Percentiles rank a stretch among this genome's conserved stretches.
phyloP scores from a whole-genome alignment of 2,888 invertebrate genomes.

The Ophraella communa region DNA sequence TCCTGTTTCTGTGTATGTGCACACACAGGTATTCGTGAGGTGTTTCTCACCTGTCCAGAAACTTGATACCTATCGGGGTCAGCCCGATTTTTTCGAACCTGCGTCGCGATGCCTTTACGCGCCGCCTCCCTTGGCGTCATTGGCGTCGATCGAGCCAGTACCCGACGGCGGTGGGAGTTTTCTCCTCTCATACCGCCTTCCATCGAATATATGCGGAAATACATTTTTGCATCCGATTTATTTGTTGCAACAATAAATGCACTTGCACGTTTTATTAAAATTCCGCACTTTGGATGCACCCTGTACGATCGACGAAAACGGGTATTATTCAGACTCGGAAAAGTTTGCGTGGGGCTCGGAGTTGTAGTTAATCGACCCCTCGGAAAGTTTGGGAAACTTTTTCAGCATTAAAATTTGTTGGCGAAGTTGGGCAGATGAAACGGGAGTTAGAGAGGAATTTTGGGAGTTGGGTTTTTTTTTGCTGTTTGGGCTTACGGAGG shows the following conservation, averaged over 20 bases:
- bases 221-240: constrained; percentile 37
- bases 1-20: constrained; percentile 18
- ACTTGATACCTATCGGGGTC: constrained; percentile 43
- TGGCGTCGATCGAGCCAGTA: constrained; percentile 56
- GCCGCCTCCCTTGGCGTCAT: constrained; percentile 56
- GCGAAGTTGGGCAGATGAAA: constrained; percentile 57
- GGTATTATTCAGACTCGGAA: constrained; percentile 50
- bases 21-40: constrained; percentile 40
- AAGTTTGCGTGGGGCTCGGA: constrained; percentile 57
- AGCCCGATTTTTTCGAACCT: constrained; percentile 49
- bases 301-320: constrained; percentile 23
- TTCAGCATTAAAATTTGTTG: constrained; percentile 60
- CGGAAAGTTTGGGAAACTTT: constrained; percentile 60
- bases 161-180: constrained; percentile 44
- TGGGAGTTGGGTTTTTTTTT: constrained; percentile 29
- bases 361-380: constrained; percentile 60
- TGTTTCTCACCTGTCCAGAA: constrained; percentile 46
- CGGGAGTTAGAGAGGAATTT: constrained; percentile 50
- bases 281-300: constrained; percentile 17
- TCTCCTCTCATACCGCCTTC: constrained; percentile 52
- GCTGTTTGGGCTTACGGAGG: constrained; percentile 32
- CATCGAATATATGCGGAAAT: constrained; percentile 43
- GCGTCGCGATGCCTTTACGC: constrained; percentile 56
- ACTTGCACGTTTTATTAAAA: no score
- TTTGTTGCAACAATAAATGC: constrained; percentile 21